Evolutionary conservation across 2,797 vertebrate species (phyloP).

Genomic region (Antennarius maculatus): DNA sequence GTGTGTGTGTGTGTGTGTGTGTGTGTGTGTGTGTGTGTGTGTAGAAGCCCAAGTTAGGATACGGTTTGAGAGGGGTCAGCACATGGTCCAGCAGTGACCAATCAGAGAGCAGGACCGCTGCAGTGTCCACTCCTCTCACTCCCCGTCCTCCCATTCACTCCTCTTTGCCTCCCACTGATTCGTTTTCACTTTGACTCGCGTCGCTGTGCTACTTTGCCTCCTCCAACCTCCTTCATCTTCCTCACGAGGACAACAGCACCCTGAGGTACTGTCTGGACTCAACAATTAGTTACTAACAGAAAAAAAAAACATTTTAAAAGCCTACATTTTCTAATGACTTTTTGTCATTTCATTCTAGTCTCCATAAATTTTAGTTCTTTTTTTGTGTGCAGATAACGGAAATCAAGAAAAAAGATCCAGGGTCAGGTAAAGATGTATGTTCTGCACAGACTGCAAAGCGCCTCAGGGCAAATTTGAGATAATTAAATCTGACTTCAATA

Average conservation of each 20-base stretch:
- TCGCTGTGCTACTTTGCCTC: conserved; percentile 13
- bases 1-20: conserved; percentile 24
- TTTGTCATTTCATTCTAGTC: not conserved
- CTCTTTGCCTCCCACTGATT: conserved; percentile 40
- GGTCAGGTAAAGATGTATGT: not conserved
- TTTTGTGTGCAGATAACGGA: too few relatives aligned
- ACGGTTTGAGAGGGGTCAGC: conserved; percentile 63
- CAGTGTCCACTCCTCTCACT: conserved; percentile 21
- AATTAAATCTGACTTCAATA: not conserved
- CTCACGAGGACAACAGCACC: not conserved
- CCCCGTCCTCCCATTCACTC: conserved; percentile 30
- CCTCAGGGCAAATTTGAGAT: not conserved
- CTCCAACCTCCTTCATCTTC: not conserved
- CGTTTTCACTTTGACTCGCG: conserved; percentile 28
- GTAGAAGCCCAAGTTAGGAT: conserved; percentile 58
- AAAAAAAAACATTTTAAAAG: too few relatives aligned
- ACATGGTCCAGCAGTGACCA: conserved; percentile 50
- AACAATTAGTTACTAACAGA: not conserved
- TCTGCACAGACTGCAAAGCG: too few relatives aligned
- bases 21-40: conserved; percentile 28
- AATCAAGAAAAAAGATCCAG: not conserved
- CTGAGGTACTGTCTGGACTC: not conserved
- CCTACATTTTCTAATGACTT: not conserved
- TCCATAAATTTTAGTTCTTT: not conserved
- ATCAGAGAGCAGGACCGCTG: conserved; percentile 48